Evolutionary conservation across 2,113 vertebrate genomes (phyloP).

Genomic region (Setophaga coronata): DNA sequence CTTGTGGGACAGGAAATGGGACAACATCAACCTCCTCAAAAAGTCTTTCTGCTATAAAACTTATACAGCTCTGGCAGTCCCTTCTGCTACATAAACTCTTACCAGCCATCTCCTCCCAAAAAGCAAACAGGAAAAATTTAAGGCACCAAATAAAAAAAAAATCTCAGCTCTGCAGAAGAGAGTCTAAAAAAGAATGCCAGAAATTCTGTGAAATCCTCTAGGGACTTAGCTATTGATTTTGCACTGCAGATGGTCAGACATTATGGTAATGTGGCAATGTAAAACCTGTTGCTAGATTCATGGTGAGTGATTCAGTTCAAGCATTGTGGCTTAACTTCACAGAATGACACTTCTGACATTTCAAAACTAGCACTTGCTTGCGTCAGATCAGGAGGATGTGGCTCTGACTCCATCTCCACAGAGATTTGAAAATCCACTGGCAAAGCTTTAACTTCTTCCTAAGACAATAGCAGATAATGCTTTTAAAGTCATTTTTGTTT

Average conservation of each 20-base stretch:
- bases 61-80: neutral
- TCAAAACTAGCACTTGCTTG: neutral
- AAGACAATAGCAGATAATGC: constrained; percentile 27
- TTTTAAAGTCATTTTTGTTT: constrained; percentile 24
- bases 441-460: constrained; percentile 14
- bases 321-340: neutral
- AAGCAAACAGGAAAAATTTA: neutral
- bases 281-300: constrained; percentile 44
- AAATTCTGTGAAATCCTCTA: neutral
- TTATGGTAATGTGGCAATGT: neutral
- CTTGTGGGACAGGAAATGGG: neutral
- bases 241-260: constrained; percentile 8
- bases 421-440: constrained; percentile 28
- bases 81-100: neutral
- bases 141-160: neutral
- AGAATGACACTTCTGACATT: constrained; percentile 12
- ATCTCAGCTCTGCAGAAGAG: neutral
- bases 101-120: neutral
- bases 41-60: neutral
- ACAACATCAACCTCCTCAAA: neutral
- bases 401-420: neutral
- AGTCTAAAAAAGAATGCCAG: neutral
- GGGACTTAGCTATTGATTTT: constrained; percentile 23
- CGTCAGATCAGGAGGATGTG: neutral
- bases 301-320: neutral